phyloP scores from a whole-genome alignment of 2,113 vertebrate genomes.

The Tragelaphus strepsiceros region DNA sequence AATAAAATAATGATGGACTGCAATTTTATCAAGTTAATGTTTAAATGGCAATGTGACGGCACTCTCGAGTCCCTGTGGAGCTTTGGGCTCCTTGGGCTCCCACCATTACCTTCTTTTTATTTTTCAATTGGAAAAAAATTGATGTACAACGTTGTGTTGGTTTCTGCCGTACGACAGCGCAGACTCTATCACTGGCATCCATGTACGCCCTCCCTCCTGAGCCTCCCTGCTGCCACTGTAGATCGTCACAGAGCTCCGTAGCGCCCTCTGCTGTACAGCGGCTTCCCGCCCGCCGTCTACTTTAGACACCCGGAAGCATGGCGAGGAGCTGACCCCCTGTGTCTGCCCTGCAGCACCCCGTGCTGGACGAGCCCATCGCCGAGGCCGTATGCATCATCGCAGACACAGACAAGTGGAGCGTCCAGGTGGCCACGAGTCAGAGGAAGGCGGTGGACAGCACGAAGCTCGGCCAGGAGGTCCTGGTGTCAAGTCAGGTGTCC shows the following conservation, averaged over 20 bases:
- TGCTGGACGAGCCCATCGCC: constrained; percentile 88
- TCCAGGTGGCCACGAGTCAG: constrained; percentile 90
- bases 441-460: constrained; percentile 80
- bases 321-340: not conserved
- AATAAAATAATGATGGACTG: not conserved
- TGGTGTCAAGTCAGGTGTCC: constrained; percentile 88
- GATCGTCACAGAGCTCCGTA: not conserved
- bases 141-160: not conserved
- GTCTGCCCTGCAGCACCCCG: constrained; percentile 84
- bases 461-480: constrained; percentile 87
- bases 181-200: not conserved
- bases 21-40: not conserved
- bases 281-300: not conserved
- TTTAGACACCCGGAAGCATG: not conserved
- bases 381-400: constrained; percentile 91
- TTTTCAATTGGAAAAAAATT: not conserved
- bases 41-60: not conserved
- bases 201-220: not conserved
- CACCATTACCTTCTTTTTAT: not conserved
- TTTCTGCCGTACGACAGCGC: not conserved
- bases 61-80: not conserved
- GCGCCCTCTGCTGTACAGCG: not conserved
- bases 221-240: not conserved
- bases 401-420: constrained; percentile 87
- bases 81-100: not conserved